Base-by-base conservation (phyloP, 1,140 invertebrate genomes). In the Caenorhabditis briggsae region DNA sequence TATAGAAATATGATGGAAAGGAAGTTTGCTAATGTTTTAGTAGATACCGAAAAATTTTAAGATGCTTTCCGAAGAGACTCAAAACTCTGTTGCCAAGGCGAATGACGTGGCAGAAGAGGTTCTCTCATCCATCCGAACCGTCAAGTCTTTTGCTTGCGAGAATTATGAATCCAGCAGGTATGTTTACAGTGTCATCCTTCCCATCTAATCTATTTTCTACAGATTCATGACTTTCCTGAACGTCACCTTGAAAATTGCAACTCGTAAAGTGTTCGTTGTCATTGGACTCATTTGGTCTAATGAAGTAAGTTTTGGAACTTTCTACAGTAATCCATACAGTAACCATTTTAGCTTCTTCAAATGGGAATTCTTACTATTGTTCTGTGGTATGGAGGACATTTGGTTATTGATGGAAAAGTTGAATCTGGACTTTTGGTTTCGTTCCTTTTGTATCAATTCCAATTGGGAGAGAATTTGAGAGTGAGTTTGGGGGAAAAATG, bases 71-170 rank as follows among this genome's bases (percentile, higher is more conserved):
- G 33, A 33, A 33, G 3, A 33, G 33, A 33, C 1, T 33, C 33
- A 33, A 33, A 33, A 33, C 33, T 3, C 33, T 33, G 33, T 33
- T 3, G 1, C 33, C 3, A 33, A 33, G 3, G 33, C 33, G 33
- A 33, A 33, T 33, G 33, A 33, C 33, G 33, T 33, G 33, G 33
- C 33, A 33, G 33, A 33, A 33, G 33, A 33, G 1, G 33, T 33
- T 33, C 33, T 33, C 33, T 33, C 33, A 33, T 33, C 3, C 1
- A 33, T 33, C 33, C 33, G 33, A 33, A n/a, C n/a, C n/a, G n/a
- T n/a, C n/a, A n/a, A n/a, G n/a, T n/a, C n/a, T 14, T 93, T 93
- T 87, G 92, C 93, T 12, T 92, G 91, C 85, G 92, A 93, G 88
- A 86, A 91, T 18, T 87, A 83, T 12, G 92, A 93, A 87, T 82